Evolutionary conservation across 2,888 invertebrate genomes (phyloP), one percentile per base, ranked within the genome.

Genomic region (Latrodectus hesperus): DNA sequence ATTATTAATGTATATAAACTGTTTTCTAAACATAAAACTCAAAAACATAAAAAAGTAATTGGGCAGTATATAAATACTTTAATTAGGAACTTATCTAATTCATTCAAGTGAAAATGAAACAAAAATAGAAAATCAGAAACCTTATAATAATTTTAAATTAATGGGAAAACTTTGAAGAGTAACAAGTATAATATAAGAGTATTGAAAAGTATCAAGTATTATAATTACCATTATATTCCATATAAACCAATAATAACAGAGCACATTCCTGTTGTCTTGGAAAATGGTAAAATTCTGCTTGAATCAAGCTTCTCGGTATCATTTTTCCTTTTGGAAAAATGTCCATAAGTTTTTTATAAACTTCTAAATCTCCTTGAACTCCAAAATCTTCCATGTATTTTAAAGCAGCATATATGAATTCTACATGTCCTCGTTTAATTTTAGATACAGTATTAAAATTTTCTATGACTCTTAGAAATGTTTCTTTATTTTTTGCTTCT

Each of bases 221-320:
- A 10, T 52, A 90, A 90, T 91, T 93, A 96, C 97, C 96, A 92
- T 96, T 95, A 90, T 96, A 94, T 93, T 99, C 99, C 99, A 99
- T 99, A 93, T 98, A 96, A 91, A 96, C 96, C 51, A 99, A 93
- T 78, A 99, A 92, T 92, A 96, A 96, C n/a, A 98, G 95, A 65
- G 96, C 96, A 92, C 97, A 97, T 89, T 97, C 96, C 91, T 99
- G 99, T 91, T 99, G 99, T 92, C 96, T 96, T 0, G 98, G 98
- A 93, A 96, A 99, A 92, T 98, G 97, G 95, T 96, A 94, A 91
- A 98, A 96, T 92, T 98, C 97, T 0, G 95, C 95, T 94, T 98
- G 97, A 92, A 96, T 95, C 70, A 95, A 93, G 92, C 96, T 98
- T 60, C 93, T 93, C 0, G 99, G 95, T 89, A 98, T 95, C 93